Conservation (phyloP, 2,113 vertebrate species). For the Eidolon helvum region DNA sequence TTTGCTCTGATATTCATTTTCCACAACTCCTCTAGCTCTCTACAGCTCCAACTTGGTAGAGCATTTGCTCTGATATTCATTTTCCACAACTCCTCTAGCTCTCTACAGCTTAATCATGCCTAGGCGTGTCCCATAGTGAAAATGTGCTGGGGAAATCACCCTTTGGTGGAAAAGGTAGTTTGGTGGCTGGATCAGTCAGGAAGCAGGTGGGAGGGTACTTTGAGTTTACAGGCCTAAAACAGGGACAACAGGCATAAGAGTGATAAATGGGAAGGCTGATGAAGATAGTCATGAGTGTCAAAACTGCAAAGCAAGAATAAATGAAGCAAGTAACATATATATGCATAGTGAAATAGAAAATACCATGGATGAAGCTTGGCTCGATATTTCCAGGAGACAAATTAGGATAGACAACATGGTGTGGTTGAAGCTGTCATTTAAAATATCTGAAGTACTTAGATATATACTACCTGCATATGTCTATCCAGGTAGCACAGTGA, state of each 20-base stretch:
- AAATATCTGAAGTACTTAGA: neutral
- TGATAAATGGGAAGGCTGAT: neutral
- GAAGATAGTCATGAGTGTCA: neutral
- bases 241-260: neutral
- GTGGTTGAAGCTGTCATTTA: neutral
- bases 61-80: neutral
- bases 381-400: neutral
- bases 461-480: neutral
- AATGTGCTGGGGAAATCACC: neutral
- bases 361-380: neutral
- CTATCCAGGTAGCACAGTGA: neutral
- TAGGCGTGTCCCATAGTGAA: neutral
- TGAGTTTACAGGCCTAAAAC: neutral
- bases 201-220: neutral
- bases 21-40: neutral
- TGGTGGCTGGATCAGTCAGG: neutral
- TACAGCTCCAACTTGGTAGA: neutral
- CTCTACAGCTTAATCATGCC: neutral
- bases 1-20: neutral
- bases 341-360: neutral
- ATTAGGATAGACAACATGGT: neutral
- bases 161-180: neutral
- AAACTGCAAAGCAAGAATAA: neutral
- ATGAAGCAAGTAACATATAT: neutral
- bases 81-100: neutral